Percentiles rank a stretch among this genome's conserved stretches.
Conservation (phyloP, 2,888 invertebrate species). For the Gymnocheta viridis region DNA sequence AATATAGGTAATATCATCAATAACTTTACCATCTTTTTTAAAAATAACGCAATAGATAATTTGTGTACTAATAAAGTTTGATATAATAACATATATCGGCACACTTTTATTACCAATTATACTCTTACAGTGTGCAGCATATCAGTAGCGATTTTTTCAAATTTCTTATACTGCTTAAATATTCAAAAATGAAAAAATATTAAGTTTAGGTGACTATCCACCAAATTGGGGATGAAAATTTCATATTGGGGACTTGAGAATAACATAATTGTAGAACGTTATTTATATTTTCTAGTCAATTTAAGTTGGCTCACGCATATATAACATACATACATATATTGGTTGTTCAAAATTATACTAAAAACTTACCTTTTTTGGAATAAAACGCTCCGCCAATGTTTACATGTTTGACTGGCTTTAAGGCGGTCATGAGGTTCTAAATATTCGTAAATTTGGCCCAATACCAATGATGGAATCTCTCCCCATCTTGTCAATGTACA, state of each 20-base stretch:
- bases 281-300: too few relatives aligned
- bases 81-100: not conserved
- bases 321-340: not conserved
- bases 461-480: slow-evolving; percentile 80
- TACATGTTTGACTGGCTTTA: slow-evolving; percentile 83
- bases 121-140: too few relatives aligned
- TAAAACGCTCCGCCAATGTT: slow-evolving; percentile 83
- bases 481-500: slow-evolving; percentile 77
- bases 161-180: too few relatives aligned
- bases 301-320: too few relatives aligned
- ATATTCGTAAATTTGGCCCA: slow-evolving; percentile 83
- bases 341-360: not conserved
- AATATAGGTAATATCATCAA: slow-evolving; percentile 3
- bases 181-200: too few relatives aligned
- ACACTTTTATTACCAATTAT: too few relatives aligned
- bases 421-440: slow-evolving; percentile 82
- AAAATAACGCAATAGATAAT: not conserved
- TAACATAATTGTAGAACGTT: too few relatives aligned
- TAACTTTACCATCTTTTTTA: slow-evolving; percentile 30
- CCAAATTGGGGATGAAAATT: too few relatives aligned
- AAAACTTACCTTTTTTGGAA: slow-evolving; percentile 81
- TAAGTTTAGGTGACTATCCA: too few relatives aligned
- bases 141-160: too few relatives aligned
- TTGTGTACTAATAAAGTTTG: not conserved
- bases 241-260: too few relatives aligned